Evolutionary conservation across 2,888 invertebrate genomes (phyloP), one percentile per base, ranked within the genome.

Genomic region (Gibbula magus): DNA sequence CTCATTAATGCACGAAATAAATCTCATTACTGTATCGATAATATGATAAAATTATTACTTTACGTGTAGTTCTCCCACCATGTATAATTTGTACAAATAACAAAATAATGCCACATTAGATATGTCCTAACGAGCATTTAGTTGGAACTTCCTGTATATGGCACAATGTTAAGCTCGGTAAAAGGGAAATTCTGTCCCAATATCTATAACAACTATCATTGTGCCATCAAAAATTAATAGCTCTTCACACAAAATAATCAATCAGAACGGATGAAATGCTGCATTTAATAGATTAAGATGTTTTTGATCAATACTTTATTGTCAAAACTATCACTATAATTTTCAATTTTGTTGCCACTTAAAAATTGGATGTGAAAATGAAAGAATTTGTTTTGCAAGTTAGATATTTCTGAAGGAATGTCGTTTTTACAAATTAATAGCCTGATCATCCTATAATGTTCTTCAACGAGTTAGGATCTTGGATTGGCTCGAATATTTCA

Each of bases 261-360:
- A 61, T 61, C 61, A 61, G 16, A 61, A 61, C 29, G 29, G 29
- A 29, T 61, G 25, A 61, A 61, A 25, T 29, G 29, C 61, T 13
- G 29, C 61, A 61, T 61, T 29, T 29, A 29, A 61, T 61, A 61
- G 61, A 61, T 61, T 61, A 29, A 61, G 61, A 29, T 61, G 25
- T 61, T 25, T 25, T 61, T 61, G 61, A 61, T 61, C 61, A 61
- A 61, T 61, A 61, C 16, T 61, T 61, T 61, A 61, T 61, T 61
- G 61, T 61, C 61, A 61, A 61, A 61, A 29, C 29, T 29, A 29
- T 29, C 61, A 61, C 29, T 29, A 61, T 61, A 61, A 61, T 61
- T 61, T 61, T 61, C 61, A 61, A 61, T 61, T 61, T 29, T 61
- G 61, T 29, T 29, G 61, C 61, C 16, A 61, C 29, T 45, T 45